A percentile compares a stretch with the other conserved stretches of the same genome.
phyloP scores from a whole-genome alignment of 2,888 invertebrate species.

The Hyles lineata region DNA sequence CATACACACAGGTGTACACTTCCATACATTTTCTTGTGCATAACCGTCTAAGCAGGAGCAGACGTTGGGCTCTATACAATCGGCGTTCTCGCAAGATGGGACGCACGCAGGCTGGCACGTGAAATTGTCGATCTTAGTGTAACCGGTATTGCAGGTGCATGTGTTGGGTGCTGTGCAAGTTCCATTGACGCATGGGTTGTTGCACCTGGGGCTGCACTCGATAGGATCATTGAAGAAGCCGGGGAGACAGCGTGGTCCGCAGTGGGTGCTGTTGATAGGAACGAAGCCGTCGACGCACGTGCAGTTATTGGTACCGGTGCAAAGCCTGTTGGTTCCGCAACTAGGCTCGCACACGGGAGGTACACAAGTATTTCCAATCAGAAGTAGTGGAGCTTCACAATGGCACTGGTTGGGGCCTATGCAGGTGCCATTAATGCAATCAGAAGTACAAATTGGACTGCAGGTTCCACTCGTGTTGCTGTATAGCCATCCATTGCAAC shows the following conservation, averaged over 20 bases:
- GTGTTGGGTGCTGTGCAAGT: slow-evolving; percentile 45
- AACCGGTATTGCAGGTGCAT: slow-evolving; percentile 47
- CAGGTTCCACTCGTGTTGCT: slow-evolving; percentile 38
- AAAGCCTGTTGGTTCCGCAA: slow-evolving; percentile 62
- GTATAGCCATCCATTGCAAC: slow-evolving; percentile 43
- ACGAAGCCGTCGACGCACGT: slow-evolving; percentile 56
- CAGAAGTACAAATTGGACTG: slow-evolving; percentile 44
- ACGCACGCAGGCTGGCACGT: slow-evolving; percentile 49
- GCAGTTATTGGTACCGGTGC: slow-evolving; percentile 60
- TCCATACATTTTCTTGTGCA: neutral
- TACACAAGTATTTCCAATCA: slow-evolving; percentile 43
- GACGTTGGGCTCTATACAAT: slow-evolving; percentile 47
- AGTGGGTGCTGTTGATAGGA: slow-evolving; percentile 35
- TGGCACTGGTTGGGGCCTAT: slow-evolving; percentile 52
- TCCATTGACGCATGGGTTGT: slow-evolving; percentile 56
- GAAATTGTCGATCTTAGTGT: slow-evolving; percentile 32
- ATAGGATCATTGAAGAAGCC: slow-evolving; percentile 30
- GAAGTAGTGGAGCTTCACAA: slow-evolving; percentile 53
- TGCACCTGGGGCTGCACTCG: slow-evolving; percentile 43
- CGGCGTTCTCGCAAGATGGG: slow-evolving; percentile 44
- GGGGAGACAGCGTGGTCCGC: slow-evolving; percentile 41
- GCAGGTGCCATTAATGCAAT: slow-evolving; percentile 64
- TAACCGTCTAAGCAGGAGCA: slow-evolving; percentile 50
- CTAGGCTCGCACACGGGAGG: slow-evolving; percentile 66
- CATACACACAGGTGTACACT: slow-evolving; percentile 27